These are phyloP conservation scores for Musca vetustissima DNA, from an alignment of 1,140 invertebrate species.

Conservation along the genomic window DNA sequence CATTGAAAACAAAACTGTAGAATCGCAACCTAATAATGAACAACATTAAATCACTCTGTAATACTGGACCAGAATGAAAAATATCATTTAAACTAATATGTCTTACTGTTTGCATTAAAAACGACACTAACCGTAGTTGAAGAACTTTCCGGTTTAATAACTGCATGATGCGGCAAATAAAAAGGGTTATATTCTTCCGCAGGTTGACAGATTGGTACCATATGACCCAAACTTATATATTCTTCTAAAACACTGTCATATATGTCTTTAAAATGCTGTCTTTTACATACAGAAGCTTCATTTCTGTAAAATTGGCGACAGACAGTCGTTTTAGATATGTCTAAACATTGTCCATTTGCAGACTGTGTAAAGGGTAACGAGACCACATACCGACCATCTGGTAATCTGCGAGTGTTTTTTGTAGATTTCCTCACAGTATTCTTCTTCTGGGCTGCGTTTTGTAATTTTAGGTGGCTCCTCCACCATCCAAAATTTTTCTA, in stretches of 20 bases:
- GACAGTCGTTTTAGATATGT: neutral
- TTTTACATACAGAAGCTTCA: neutral
- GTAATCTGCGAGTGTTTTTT: neutral
- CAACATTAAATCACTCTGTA: conserved; percentile 1
- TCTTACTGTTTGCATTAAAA: neutral
- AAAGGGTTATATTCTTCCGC: neutral
- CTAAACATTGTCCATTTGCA: neutral
- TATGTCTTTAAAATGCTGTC: neutral
- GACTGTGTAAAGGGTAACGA: neutral
- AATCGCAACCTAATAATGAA: neutral
- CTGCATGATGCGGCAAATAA: conserved; percentile 15
- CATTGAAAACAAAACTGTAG: conserved; percentile 9
- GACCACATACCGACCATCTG: neutral
- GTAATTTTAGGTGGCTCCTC: neutral
- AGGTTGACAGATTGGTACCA: neutral
- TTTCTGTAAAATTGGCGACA: conserved; percentile 3
- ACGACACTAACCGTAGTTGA: neutral
- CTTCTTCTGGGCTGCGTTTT: neutral
- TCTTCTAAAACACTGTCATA: neutral
- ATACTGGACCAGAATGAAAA: neutral
- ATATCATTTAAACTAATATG: neutral
- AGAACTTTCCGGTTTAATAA: neutral
- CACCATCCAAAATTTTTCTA: neutral
- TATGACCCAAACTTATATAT: neutral
- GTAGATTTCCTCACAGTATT: neutral